Evolutionary conservation across 2,113 vertebrate genomes (phyloP), one percentile per base, ranked within the genome.

Genomic region (Glaucomys volans): DNA sequence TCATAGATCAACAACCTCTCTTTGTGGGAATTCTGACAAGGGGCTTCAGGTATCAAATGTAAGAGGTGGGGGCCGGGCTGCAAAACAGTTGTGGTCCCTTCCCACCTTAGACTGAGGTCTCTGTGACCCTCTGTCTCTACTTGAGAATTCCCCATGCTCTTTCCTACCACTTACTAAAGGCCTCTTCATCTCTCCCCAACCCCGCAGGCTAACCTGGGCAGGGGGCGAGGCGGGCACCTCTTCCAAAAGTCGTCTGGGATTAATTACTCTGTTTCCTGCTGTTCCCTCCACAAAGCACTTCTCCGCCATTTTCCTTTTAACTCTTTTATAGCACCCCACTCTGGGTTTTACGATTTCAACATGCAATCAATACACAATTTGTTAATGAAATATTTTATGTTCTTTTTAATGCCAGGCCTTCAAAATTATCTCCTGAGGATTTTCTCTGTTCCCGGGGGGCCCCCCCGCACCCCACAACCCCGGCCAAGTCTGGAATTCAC

Each of bases 371-470:
- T 42, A 82, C 35, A 76, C 57, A 54, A 74, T 71, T 54, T n/a
- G 67, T 57, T 26, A 80, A 35, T 50, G 20, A 59, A 35, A 54
- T 82, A 69, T 35, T 35, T 87, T 47, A 62, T 32, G 40, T 35
- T 59, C 32, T n/a, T 50, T 96, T 57, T 44, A 57, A 71, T 67
- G 85, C 22, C 17, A 77, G 77, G 47, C 5, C 35, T 91, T 93
- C 64, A 94, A 74, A 86, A 80, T 81, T 79, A 52, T 44, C 79
- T 82, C 62, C 50, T 81, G n/a, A n/a, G 52, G 59, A 74, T 93
- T 95, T 93, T 79, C 76, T 96, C 54, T 47, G 44, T 47, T 47
- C 44, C 44, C 9, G 44, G 44, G n/a, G n/a, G n/a, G n/a, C n/a
- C 44, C 44, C 44, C 6, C 44, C 9, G 44, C 9, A 6, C 44